Conservation (phyloP, 2,797 vertebrate genomes). For the Gallinago solitaria region DNA sequence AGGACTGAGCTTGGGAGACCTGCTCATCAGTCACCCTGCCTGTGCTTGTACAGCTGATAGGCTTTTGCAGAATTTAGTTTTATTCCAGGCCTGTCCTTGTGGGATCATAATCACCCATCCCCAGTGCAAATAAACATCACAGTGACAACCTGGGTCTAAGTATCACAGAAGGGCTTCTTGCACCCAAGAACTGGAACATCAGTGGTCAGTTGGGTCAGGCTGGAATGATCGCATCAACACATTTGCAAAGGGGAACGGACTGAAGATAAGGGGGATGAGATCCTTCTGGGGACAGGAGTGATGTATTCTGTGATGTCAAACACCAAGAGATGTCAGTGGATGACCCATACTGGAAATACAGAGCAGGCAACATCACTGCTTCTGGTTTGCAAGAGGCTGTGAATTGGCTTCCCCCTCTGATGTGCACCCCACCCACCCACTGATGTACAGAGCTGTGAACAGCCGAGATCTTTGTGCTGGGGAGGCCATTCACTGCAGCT, state of each 20-base stretch:
- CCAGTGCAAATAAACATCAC: neutral
- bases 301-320: neutral
- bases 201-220: neutral
- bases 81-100: neutral
- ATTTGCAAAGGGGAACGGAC: neutral
- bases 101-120: neutral
- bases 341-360: neutral
- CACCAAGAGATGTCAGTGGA: neutral
- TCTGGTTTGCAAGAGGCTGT: fast-evolving
- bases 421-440: neutral
- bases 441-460: neutral
- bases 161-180: neutral
- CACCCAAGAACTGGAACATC: neutral
- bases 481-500: fast-evolving
- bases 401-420: neutral
- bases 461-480: neutral
- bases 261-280: fast-evolving
- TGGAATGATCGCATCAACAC: neutral
- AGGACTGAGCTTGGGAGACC: neutral
- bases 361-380: neutral
- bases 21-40: neutral
- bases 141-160: neutral
- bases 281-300: neutral
- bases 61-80: neutral
- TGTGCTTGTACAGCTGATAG: neutral